Base-by-base conservation (phyloP, 2,888 invertebrate species). In the Caenorhabditis sp. region DNA sequence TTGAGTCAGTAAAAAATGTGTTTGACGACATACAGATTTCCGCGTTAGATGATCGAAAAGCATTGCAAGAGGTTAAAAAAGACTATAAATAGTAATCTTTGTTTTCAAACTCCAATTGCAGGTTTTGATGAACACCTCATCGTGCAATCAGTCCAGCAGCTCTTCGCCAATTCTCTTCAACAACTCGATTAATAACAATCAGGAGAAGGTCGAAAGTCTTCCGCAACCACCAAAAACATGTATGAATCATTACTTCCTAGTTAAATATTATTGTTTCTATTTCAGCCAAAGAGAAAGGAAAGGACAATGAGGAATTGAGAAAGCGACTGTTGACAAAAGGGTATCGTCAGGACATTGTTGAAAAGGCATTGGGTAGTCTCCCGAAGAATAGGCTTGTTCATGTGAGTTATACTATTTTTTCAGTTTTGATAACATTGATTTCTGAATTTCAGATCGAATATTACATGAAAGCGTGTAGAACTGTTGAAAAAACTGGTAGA, bases 1-100 rank as follows among this genome's bases (percentile, higher is more conserved):
- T 89, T 68, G 89, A 89, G 70, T 58, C 74, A 4, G 70, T 70
- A 2, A 78, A 70, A 0, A 87, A 80, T 32, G 83, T 89, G 6
- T 90, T 90, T 64, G 90, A 90, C 71, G 84, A 88, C 40, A n/a
- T 90, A 32, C 88, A 89, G 47, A 74, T 88, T 74, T 80, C 70
- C 37, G 87, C 84, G n/a, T 71, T 90, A 32, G 90, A 90, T 65
- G 89, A 90, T 62, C 56, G 71, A 26, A 82, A 83, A 58, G 85
- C 83, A 4, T 58, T 87, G n/a, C 83, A 82, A 44, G 82, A 86
- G 83, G 85, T 87, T 51, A n/a, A n/a, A n/a, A n/a, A n/a, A n/a
- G n/a, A n/a, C n/a, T n/a, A n/a, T n/a, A 26, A 6, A 18, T 32
- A 47, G 3, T 2, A 24, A 40, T n/a, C 26, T 51, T 58, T n/a